Percentiles rank a stretch among this genome's conserved stretches.
Conservation (phyloP, 2,888 invertebrate species). For the Platycheirus albimanus region DNA sequence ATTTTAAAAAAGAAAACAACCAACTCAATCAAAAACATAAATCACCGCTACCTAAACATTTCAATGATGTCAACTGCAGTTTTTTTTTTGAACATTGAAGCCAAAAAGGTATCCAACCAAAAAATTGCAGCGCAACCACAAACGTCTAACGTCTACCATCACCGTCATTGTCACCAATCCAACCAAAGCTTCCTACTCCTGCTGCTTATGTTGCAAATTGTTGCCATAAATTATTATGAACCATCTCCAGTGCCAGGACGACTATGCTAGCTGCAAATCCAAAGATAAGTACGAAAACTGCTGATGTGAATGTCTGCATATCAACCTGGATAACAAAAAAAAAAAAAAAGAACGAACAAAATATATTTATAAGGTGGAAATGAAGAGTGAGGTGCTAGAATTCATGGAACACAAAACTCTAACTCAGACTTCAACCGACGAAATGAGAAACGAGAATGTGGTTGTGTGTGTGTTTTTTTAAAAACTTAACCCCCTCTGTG, state of each 20-base stretch:
- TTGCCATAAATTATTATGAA: conserved; percentile 77
- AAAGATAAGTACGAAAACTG: conserved; percentile 83
- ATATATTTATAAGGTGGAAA: conserved; percentile 57
- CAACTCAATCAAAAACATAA: conserved; percentile 48
- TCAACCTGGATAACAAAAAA: conserved; percentile 83
- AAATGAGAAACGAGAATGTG: conserved; percentile 70
- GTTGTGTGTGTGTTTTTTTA: conserved; percentile 37
- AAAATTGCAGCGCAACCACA: conserved; percentile 68
- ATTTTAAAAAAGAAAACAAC: conserved; percentile 10
- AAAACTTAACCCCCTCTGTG: conserved; percentile 8
- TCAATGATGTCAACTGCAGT: conserved; percentile 56
- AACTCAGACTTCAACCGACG: conserved; percentile 41
- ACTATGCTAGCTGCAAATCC: conserved; percentile 82
- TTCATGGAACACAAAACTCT: conserved; percentile 63
- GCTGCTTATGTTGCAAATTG: conserved; percentile 74
- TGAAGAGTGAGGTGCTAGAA: conserved; percentile 69
- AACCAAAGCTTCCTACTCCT: conserved; percentile 37
- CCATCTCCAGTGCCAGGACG: conserved; percentile 78
- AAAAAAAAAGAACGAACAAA: conserved; percentile 26
- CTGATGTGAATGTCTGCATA: conserved; percentile 85
- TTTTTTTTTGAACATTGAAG: conserved; percentile 38
- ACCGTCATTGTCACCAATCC: conserved; percentile 62
- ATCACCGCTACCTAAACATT: conserved; percentile 38
- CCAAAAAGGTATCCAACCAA: conserved; percentile 57
- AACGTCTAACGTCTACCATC: conserved; percentile 49